Evolutionary conservation across 2,888 invertebrate species (phyloP).

Genomic region (Lycaena phlaeas): DNA sequence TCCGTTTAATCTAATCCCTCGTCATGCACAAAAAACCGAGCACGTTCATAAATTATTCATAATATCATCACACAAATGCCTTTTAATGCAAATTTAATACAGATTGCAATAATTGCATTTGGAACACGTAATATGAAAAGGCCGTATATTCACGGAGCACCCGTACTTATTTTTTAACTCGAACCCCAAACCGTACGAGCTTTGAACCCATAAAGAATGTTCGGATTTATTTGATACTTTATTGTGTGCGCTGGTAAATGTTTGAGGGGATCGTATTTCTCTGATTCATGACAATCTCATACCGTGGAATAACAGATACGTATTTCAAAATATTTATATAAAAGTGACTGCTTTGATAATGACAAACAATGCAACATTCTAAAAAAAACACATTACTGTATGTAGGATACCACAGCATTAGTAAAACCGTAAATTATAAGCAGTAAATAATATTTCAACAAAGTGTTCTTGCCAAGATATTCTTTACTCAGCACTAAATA

Average conservation of each 20-base stretch:
- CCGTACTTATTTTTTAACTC: slow-evolving; percentile 17
- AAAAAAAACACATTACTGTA: no score
- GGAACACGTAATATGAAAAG: slow-evolving; percentile 36
- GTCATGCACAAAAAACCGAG: slow-evolving; percentile 3
- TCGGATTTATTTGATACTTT: slow-evolving; percentile 23
- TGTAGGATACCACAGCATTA: background rate
- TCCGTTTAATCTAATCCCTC: slow-evolving; percentile 2
- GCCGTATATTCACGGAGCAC: slow-evolving; percentile 19
- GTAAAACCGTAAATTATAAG: background rate
- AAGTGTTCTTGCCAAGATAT: slow-evolving; percentile 7
- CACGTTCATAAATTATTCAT: slow-evolving; percentile 35
- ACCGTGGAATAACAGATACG: no score
- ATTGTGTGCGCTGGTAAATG: slow-evolving; percentile 31
- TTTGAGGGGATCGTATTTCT: slow-evolving; percentile 26
- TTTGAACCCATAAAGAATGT: slow-evolving; percentile 15
- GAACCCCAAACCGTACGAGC: slow-evolving; percentile 17
- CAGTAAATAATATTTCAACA: slow-evolving; percentile 5
- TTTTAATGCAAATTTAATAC: slow-evolving; percentile 44
- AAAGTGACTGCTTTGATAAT: no score
- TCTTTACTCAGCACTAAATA: slow-evolving; percentile 11
- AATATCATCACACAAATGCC: slow-evolving; percentile 23
- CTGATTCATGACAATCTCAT: slow-evolving; percentile 15
- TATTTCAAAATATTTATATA: no score
- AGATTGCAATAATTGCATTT: slow-evolving; percentile 48
- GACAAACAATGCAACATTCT: no score